These are phyloP conservation scores for Drosophila glabriapex DNA, from an alignment of 2,888 invertebrate species.

Conservation along the genomic window DNA sequence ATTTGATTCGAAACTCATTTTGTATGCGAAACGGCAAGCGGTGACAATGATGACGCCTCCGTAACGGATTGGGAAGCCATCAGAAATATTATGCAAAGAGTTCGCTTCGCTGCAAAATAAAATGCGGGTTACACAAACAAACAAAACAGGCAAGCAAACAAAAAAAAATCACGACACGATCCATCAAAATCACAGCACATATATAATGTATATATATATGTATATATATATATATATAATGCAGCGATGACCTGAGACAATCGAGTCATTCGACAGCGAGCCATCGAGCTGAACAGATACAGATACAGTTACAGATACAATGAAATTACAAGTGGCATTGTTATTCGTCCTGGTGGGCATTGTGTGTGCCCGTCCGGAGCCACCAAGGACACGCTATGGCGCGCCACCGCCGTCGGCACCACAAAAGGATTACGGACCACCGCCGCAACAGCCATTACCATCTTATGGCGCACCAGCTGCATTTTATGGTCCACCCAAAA, in stretches of 20 bases:
- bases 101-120: conserved; percentile 19
- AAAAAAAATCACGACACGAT: not conserved
- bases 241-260: conserved; percentile 56
- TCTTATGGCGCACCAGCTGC: conserved; percentile 75
- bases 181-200: conserved; percentile 1
- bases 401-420: conserved; percentile 80
- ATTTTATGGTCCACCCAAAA: conserved; percentile 1
- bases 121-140: conserved; percentile 61
- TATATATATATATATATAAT: conserved; percentile 57
- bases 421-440: conserved; percentile 84
- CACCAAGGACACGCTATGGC: conserved; percentile 83
- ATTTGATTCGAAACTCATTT: conserved; percentile 57
- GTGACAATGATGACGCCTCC: conserved; percentile 32
- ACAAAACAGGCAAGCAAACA: conserved; percentile 5
- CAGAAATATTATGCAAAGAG: conserved; percentile 79
- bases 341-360: conserved; percentile 83
- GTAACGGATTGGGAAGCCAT: conserved; percentile 66
- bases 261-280: conserved; percentile 70
- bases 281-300: conserved; percentile 34
- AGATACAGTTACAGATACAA: conserved; percentile 21
- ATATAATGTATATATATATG: not conserved
- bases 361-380: conserved; percentile 85
- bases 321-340: conserved; percentile 57
- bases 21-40: conserved; percentile 61
- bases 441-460: conserved; percentile 79